Percentiles rank a stretch among this genome's conserved stretches.
Evolutionary conservation across 2,888 invertebrate species (phyloP).

Genomic region (Netelia melanura): DNA sequence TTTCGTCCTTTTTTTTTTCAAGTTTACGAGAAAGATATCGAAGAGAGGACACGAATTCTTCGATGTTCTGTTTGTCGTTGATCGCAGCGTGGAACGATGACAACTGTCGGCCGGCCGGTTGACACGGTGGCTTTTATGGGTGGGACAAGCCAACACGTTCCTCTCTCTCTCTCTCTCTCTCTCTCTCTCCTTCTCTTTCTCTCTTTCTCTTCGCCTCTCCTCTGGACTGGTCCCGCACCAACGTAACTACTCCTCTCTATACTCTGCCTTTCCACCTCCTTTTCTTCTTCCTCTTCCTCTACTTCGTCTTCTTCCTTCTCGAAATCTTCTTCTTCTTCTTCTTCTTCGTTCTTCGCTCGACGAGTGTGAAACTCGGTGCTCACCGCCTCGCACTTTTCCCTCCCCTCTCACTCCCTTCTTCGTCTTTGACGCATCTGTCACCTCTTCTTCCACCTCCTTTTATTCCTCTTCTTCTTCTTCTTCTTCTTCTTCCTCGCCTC

Average conservation of each 20-base stretch:
- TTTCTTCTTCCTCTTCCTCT: slow-evolving; percentile 26
- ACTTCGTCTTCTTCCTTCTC: slow-evolving; percentile 32
- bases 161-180: slow-evolving; percentile 56
- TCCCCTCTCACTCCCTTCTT: slow-evolving; percentile 22
- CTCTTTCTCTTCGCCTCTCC: slow-evolving; percentile 22
- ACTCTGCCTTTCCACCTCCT: slow-evolving; percentile 17
- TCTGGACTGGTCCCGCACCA: slow-evolving; percentile 18
- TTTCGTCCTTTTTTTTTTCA: background rate
- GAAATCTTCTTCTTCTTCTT: background rate
- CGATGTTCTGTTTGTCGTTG: slow-evolving; percentile 40
- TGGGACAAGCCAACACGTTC: slow-evolving; percentile 73
- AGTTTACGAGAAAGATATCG: background rate
- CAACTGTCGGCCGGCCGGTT: slow-evolving; percentile 79
- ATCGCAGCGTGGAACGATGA: slow-evolving; percentile 73
- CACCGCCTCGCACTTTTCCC: slow-evolving; percentile 7
- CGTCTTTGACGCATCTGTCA: background rate
- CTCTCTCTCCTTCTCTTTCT: background rate
- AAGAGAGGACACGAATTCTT: slow-evolving; percentile 16
- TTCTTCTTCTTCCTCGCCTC: too few species aligned
- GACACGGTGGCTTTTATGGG: slow-evolving; percentile 79
- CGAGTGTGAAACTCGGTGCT: background rate
- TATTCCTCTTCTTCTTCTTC: background rate
- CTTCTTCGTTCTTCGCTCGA: background rate
- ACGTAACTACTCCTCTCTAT: slow-evolving; percentile 14
- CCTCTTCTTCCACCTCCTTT: background rate